Evolutionary conservation across 2,113 vertebrate genomes (phyloP).

Genomic region (Trogon melanurus): DNA sequence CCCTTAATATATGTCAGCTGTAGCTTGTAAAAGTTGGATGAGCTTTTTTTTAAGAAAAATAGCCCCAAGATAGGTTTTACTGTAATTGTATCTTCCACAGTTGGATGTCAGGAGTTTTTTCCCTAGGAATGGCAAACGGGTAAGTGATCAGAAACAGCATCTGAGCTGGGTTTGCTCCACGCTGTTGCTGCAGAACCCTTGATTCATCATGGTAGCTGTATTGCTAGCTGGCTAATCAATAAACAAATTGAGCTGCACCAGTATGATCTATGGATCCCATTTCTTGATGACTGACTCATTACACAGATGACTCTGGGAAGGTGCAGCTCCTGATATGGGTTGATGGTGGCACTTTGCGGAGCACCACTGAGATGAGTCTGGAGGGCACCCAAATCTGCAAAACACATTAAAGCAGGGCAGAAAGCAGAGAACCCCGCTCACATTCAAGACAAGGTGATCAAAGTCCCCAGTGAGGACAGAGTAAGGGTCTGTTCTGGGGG

Average conservation of each 20-base stretch:
- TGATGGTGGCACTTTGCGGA: not conserved
- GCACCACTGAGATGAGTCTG: not conserved
- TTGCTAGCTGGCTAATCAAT: not conserved
- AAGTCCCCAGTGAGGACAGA: not conserved
- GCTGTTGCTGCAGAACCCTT: not conserved
- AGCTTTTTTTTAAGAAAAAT: constrained; percentile 44
- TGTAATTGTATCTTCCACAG: constrained; percentile 15
- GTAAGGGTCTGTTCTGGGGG: not conserved
- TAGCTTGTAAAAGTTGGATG: constrained; percentile 37
- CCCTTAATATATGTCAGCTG: constrained; percentile 55
- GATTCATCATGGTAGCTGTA: not conserved
- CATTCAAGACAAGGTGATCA: not conserved
- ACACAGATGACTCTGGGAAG: not conserved
- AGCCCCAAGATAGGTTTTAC: constrained; percentile 40
- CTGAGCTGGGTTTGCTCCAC: accelerated
- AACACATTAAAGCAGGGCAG: not conserved
- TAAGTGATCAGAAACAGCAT: not conserved
- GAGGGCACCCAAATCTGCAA: not conserved
- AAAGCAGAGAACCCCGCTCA: not conserved
- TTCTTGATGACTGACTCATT: not conserved
- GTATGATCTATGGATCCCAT: not conserved
- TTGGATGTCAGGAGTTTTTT: not conserved
- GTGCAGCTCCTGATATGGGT: not conserved
- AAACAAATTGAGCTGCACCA: not conserved
- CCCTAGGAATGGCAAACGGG: not conserved